Conservation (phyloP, 2,888 invertebrate genomes). For the Liopterus haemorrhoidalis region DNA sequence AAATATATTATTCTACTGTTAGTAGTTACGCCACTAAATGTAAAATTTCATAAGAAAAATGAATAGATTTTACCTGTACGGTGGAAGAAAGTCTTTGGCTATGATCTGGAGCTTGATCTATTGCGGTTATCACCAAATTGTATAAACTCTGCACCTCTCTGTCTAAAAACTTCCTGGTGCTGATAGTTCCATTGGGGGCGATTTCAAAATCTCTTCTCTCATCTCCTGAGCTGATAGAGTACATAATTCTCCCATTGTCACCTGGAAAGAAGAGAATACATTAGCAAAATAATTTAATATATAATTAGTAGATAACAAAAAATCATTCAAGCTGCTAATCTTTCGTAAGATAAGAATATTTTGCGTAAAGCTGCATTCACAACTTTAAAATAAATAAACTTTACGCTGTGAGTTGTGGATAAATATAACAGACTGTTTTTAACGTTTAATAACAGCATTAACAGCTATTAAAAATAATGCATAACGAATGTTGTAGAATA, state of each 20-base stretch:
- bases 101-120: constrained; percentile 71
- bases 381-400: no score
- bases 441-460: no score
- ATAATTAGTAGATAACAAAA: neutral
- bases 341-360: no score
- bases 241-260: constrained; percentile 76
- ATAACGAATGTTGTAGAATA: no score
- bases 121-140: constrained; percentile 79
- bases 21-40: constrained; percentile 3
- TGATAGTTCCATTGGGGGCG: constrained; percentile 76
- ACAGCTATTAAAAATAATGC: no score
- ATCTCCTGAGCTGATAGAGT: constrained; percentile 77
- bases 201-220: constrained; percentile 75
- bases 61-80: constrained; percentile 65
- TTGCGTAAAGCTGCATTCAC: no score
- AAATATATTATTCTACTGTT: no score
- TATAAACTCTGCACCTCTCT: constrained; percentile 76
- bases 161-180: constrained; percentile 69
- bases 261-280: constrained; percentile 51
- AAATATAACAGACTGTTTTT: no score
- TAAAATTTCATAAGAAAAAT: neutral
- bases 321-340: neutral
- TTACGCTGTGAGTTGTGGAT: no score
- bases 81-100: constrained; percentile 75
- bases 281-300: constrained; percentile 1